Evolutionary conservation across 1,140 invertebrate species (phyloP), one percentile per base, ranked within the genome.

Genomic region (Papilio dardanus): DNA sequence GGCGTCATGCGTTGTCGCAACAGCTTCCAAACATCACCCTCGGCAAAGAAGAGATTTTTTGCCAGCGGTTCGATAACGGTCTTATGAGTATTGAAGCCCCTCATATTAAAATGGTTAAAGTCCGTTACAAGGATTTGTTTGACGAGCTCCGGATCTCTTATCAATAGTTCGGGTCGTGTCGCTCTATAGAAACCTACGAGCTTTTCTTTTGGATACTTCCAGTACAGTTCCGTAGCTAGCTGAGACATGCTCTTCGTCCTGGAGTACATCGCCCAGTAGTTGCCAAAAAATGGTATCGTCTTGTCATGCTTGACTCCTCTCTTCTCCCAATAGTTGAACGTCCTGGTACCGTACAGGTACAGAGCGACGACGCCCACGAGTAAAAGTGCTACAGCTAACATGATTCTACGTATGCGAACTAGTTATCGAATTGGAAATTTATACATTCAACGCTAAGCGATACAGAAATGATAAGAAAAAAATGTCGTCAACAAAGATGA

Each of bases 41-140:
- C 76, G 75, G 83, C 69, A 79, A 77, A 30, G 35, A 77, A 46
- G 74, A 69, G 1, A 84, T 77, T 35, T 78, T 81, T 31, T 82
- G 83, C 71, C 85, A 88, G 37, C 74, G 77, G 77, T 30, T 81
- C 77, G 4, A 68, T 6, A 1, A 68, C 33, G 8, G 42, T 54
- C 76, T 21, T 5, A 46, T 19, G 50, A 58, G 74, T 4, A 77
- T 65, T 42, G 0, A 42, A 42, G 1, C 77, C 80, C 42, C 78
- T 77, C 6, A 42, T n/a, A 50, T 81, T 67, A 76, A 95, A 95
- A 78, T 91, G 82, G 3, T 92, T 40, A 73, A 95, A 95, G 83
- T 95, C 94, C 73, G 93, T 93, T 2, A 94, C 84, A 1, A 95
- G 76, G 50, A 95, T 91, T 30, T 81, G 65, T 73, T 94, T 94